phyloP scores from a whole-genome alignment of 2,113 vertebrate genomes.

The Prionailurus bengalensis region DNA sequence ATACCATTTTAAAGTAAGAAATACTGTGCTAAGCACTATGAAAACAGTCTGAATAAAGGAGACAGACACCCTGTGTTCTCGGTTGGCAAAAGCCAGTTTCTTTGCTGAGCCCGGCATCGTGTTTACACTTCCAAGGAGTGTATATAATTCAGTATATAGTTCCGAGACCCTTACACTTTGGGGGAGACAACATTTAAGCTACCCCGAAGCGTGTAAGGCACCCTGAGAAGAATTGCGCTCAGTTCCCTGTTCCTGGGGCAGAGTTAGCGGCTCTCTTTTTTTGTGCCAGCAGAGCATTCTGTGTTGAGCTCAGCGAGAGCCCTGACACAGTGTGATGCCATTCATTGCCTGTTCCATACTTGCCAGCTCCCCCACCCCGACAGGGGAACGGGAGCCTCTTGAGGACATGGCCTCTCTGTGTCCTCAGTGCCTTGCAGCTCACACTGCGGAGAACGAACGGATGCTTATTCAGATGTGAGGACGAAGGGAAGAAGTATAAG shows the following conservation, averaged over 20 bases:
- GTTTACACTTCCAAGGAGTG: not conserved
- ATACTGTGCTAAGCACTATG: not conserved
- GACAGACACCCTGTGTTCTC: not conserved
- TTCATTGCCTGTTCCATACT: not conserved
- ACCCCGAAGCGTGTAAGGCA: not conserved
- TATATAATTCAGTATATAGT: not conserved
- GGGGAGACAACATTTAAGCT: not conserved
- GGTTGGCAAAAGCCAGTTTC: not conserved
- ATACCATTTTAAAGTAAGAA: slow-evolving; percentile 53
- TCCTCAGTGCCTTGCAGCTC: not conserved
- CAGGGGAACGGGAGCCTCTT: not conserved
- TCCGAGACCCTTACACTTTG: not conserved
- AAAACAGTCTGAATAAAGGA: slow-evolving; percentile 52
- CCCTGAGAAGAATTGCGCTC: not conserved
- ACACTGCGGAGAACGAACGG: not conserved
- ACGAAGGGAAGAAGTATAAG: not conserved
- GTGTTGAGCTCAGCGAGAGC: not conserved
- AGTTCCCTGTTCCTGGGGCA: not conserved
- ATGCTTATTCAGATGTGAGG: not conserved
- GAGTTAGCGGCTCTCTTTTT: not conserved
- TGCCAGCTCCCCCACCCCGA: too few species aligned
- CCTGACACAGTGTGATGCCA: not conserved
- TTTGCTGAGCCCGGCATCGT: not conserved
- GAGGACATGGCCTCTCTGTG: not conserved
- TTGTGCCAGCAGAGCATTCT: not conserved